Conservation (phyloP, 2,888 invertebrate species). For the Caenorhabditis macrosperma region DNA sequence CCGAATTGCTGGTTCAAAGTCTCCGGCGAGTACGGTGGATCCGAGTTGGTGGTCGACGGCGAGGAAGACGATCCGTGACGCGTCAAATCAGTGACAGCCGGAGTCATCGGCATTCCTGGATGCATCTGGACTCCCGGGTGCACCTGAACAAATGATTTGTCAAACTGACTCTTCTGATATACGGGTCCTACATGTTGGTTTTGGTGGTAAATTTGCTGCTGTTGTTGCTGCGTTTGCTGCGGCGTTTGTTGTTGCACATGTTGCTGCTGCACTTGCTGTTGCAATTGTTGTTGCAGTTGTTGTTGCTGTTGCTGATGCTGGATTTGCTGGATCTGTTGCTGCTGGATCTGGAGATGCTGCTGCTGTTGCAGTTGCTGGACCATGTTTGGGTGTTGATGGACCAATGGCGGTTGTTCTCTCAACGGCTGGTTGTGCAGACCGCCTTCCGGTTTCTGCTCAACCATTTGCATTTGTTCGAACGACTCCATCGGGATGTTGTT, state of each 20-base stretch:
- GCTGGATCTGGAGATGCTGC: neutral
- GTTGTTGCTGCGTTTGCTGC: constrained; percentile 25
- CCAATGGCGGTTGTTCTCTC: neutral
- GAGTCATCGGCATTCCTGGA: constrained; percentile 75
- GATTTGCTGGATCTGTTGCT: neutral
- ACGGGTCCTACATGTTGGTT: neutral
- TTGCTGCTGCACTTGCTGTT: neutral
- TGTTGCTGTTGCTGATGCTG: constrained; percentile 1
- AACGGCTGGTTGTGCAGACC: neutral
- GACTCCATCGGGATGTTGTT: constrained; percentile 33
- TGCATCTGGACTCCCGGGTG: neutral
- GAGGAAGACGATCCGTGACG: constrained; percentile 74
- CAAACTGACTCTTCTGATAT: neutral
- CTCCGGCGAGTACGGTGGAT: constrained; percentile 78
- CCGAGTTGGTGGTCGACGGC: constrained; percentile 74
- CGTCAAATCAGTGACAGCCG: constrained; percentile 78
- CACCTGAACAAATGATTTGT: constrained; percentile 3
- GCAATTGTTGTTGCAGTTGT: neutral
- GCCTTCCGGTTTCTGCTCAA: constrained; percentile 13
- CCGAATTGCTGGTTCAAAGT: constrained; percentile 64
- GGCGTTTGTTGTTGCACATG: neutral
- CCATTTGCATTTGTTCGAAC: constrained; percentile 19
- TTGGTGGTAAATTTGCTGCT: constrained; percentile 22
- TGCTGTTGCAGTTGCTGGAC: neutral
- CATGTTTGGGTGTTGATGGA: neutral